Conservation (phyloP, 2,888 invertebrate species). For the Pterostichus niger region DNA sequence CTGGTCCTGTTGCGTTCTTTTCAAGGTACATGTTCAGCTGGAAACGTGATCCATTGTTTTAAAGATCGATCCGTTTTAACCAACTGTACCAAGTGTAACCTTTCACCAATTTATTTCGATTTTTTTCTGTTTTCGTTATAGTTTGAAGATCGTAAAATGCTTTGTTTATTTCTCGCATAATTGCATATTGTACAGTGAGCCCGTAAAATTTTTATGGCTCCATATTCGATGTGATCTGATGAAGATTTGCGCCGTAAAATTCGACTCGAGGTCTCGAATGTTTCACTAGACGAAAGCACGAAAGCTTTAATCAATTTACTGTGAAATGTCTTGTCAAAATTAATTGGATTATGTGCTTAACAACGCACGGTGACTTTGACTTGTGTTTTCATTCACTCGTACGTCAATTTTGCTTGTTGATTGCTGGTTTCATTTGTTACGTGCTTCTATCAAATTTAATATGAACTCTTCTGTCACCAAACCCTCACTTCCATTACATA, state of each 20-base stretch:
- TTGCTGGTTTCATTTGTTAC: not conserved
- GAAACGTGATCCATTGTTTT: conserved; percentile 41
- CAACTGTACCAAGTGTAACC: conserved; percentile 9
- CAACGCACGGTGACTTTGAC: conserved; percentile 25
- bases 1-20: not conserved
- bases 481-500: not conserved
- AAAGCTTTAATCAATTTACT: conserved; percentile 38
- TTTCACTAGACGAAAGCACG: conserved; percentile 32
- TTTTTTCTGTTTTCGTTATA: conserved; percentile 16
- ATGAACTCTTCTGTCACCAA: too few species aligned
- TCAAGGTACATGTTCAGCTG: not conserved
- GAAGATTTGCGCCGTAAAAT: conserved; percentile 43
- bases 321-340: conserved; percentile 43
- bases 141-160: conserved; percentile 26
- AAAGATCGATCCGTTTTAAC: conserved; percentile 2
- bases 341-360: conserved; percentile 48
- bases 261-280: not conserved
- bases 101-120: conserved; percentile 3
- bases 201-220: conserved; percentile 14
- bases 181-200: conserved; percentile 6
- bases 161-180: conserved; percentile 34
- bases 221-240: conserved; percentile 31
- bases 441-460: not conserved
- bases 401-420: not conserved
- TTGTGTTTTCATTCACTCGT: not conserved